A percentile compares a stretch with the other conserved stretches of the same genome.
These are phyloP conservation scores for Sinentomon sp. DNA, from an alignment of 2,888 invertebrate species.

Conservation along the genomic window DNA sequence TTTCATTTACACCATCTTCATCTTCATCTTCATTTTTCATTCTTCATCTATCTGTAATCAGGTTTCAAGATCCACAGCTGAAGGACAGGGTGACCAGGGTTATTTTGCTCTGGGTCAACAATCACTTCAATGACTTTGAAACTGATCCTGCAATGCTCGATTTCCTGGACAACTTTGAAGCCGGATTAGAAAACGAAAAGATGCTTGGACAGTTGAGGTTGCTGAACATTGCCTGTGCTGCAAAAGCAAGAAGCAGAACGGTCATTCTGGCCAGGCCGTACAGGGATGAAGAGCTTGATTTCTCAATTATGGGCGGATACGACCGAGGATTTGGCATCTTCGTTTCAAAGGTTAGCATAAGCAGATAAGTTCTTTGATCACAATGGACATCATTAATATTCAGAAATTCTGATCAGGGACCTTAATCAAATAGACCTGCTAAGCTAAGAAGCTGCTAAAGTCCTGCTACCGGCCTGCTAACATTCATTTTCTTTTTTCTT, in stretches of 20 bases:
- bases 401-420: no score
- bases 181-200: slow-evolving; percentile 26
- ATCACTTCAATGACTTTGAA: slow-evolving; percentile 93
- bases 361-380: not conserved
- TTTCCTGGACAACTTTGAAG: slow-evolving; percentile 33
- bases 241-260: slow-evolving; percentile 74
- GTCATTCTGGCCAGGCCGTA: slow-evolving; percentile 74
- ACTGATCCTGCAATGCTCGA: slow-evolving; percentile 31
- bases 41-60: no score
- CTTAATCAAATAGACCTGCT: no score
- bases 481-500: no score
- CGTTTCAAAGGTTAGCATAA: slow-evolving; percentile 36
- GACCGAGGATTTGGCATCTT: slow-evolving; percentile 80
- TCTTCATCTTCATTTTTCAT: no score
- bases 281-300: slow-evolving; percentile 71
- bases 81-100: slow-evolving; percentile 77
- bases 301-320: slow-evolving; percentile 76
- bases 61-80: slow-evolving; percentile 43
- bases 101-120: slow-evolving; percentile 60
- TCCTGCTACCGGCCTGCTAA: no score
- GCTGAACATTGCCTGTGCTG: slow-evolving; percentile 86
- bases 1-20: no score
- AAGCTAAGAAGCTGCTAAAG: no score
- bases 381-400: no score
- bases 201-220: slow-evolving; percentile 26